These are phyloP conservation scores for Geodia barretti DNA, from an alignment of 37 sponge, comb jelly and placozoan genomes.

Conservation along the genomic window DNA sequence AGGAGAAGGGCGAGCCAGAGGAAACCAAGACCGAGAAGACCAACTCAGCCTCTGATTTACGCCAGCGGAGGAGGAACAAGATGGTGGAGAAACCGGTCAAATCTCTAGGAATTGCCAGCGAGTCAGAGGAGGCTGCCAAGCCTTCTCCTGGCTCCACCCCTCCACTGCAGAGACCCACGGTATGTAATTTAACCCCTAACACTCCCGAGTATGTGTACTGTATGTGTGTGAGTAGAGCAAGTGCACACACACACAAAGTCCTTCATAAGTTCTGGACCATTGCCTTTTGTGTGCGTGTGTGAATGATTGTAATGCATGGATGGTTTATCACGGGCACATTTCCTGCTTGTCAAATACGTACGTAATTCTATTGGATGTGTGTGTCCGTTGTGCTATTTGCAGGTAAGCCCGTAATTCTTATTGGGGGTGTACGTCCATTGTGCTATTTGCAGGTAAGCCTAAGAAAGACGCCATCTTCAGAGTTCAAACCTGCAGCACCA, in stretches of 20 bases:
- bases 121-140: neutral
- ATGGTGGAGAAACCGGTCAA: constrained; percentile 41
- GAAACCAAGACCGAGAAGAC: neutral
- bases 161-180: neutral
- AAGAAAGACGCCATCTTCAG: neutral
- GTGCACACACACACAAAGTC: too few relatives aligned
- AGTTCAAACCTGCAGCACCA: neutral
- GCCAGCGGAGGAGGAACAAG: constrained; percentile 9
- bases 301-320: too few relatives aligned
- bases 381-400: neutral
- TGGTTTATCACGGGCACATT: too few relatives aligned
- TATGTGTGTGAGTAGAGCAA: neutral
- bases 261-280: too few relatives aligned
- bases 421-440: too few relatives aligned
- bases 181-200: too few relatives aligned
- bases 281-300: too few relatives aligned
- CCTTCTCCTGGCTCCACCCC: neutral
- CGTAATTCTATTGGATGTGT: too few relatives aligned
- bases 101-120: constrained; percentile 19
- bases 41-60: neutral
- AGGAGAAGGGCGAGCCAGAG: neutral
- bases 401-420: too few relatives aligned
- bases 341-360: too few relatives aligned
- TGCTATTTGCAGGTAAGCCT: neutral
- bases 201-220: too few relatives aligned